Evolutionary conservation across 2,888 invertebrate species (phyloP), one percentile per base, ranked within the genome.

Genomic region (Drosophila prostipennis): DNA sequence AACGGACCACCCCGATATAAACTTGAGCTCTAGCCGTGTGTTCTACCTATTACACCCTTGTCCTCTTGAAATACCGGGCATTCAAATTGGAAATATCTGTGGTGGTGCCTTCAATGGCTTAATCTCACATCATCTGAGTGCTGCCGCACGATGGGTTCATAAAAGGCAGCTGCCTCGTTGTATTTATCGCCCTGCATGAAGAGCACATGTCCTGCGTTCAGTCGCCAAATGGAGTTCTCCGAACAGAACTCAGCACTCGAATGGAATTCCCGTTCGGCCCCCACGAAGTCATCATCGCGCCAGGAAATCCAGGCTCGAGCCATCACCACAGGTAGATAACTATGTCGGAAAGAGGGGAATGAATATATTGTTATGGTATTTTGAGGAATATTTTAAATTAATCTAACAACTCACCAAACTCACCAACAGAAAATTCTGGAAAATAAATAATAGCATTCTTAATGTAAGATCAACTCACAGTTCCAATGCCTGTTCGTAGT

Each of bases 181-280:
- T 98, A 99, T 91, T 99, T 99, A 90, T 96, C 98, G 90, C 98
- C 98, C 92, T 99, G 99, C 99, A 99, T 99, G 91, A 99, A 99
- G 3, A 99, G 93, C 0, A 99, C 99, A 91, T 99, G 99, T 0
- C 99, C 99, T 0, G 99, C 99, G 91, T 99, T 99, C 19, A 99
- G 93, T 76, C 98, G 96, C 99, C 99, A 99, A 0, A 96, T 95
- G 82, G 99, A 98, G 84, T 98, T 98, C 89, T 99, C 99, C 79
- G 98, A 98, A 90, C 99, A 99, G 92, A 99, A 99, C 91, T 99
- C 99, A 0, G 98, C 98, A 65, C 98, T 98, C 91, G 98, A 98
- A 36, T 98, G 95, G 91, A 99, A 99, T 78, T 99, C 98, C 90
- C 98, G 97, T 91, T 99, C 99, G 2, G 99, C 99, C 90, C 98